Base-by-base conservation (phyloP, 2,888 invertebrate species). In the Mystacides longicornis region DNA sequence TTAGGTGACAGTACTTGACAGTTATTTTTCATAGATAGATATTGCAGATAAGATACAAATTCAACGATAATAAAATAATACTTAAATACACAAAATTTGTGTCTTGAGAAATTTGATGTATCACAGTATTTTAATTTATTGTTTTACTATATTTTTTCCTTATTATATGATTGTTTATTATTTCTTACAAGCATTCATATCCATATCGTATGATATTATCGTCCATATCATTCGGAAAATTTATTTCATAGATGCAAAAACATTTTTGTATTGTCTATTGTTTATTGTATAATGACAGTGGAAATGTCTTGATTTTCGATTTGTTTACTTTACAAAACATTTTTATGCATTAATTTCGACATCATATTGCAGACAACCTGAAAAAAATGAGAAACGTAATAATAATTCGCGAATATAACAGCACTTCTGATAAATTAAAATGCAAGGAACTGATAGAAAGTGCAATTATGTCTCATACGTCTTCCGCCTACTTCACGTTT, bases 401-500 rank as follows among this genome's bases (percentile, higher is more conserved):
- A 14, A 54, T 57, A 16, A 54, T 57, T 48, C 57, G 57, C 5
- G 51, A 57, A 51, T 57, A 23, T 50, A 47, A 46, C 19, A 46
- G 23, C 16, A 51, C 53, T 22, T 51, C 50, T 4, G 57, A 57
- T 7, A 51, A 31, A 37, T 7, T 52, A 14, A 54, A 46, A 2
- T 56, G 58, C 14, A 20, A 52, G n/a, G 55, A 55, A 19, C 19
- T 61, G 19, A 18, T 61, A 46, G 37, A 50, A n/a, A 37, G 43
- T 14, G 54, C 61, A 3, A 54, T 61, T 19, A 52, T 61, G 55
- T 59, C 59, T 4, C 54, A 57, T 21, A 47, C 51, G 4, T 43
- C 48, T 11, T 51, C 56, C 20, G 61, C 61, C 4, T 61, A 59
- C 45, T 45, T 56, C 18, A 52, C 50, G 18, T 61, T 61, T 45